A percentile compares a stretch with the other conserved stretches of the same genome.
These are phyloP conservation scores for Sylvilagus bachmani DNA, from an alignment of 2,113 vertebrate species.

Conservation along the genomic window DNA sequence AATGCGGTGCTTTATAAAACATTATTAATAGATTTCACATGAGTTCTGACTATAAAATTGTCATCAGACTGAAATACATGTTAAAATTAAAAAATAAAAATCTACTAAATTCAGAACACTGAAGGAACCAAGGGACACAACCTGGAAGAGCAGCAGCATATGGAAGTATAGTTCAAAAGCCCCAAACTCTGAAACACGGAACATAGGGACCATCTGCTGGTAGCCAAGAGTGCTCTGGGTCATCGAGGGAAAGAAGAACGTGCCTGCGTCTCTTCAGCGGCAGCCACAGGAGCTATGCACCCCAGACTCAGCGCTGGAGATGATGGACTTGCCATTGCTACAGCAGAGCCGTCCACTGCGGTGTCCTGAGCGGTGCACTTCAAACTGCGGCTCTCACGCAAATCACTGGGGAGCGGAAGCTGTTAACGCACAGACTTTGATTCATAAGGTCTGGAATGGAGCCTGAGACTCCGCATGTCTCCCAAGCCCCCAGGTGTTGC, in stretches of 20 bases:
- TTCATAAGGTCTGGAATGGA: background rate
- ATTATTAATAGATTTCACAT: constrained; percentile 2
- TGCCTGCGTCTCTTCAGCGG: background rate
- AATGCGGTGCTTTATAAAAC: constrained; percentile 44
- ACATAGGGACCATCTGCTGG: background rate
- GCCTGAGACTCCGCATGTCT: background rate
- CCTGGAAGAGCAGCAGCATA: background rate
- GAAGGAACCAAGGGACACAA: constrained; percentile 19
- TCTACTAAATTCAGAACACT: constrained; percentile 18
- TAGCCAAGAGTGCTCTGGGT: background rate
- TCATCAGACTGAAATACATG: constrained; percentile 21
- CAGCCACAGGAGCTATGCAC: too few relatives aligned
- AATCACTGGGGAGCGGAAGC: background rate
- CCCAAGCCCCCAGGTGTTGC: background rate
- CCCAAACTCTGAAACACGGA: background rate
- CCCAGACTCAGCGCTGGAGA: background rate
- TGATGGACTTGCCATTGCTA: background rate
- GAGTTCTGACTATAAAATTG: constrained; percentile 43
- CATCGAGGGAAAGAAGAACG: background rate
- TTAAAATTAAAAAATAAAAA: constrained; percentile 54
- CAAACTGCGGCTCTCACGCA: background rate
- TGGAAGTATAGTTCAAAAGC: background rate
- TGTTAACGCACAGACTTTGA: background rate
- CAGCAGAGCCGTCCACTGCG: background rate
- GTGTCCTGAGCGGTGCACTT: background rate